Conservation (phyloP, 2,888 invertebrate genomes). For the Xylophagus ater region DNA sequence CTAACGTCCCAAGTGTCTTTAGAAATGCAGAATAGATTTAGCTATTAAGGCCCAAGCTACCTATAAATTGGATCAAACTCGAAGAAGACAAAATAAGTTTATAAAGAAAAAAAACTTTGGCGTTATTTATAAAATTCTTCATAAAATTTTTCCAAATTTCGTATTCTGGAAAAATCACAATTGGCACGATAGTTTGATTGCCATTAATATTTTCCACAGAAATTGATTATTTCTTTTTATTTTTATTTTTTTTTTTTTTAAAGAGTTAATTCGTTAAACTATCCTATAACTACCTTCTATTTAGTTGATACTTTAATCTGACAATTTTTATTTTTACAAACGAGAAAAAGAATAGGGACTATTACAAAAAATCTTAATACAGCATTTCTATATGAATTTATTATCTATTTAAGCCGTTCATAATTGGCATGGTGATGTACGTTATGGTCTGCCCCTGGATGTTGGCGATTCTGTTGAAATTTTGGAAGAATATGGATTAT, state of each 20-base stretch:
- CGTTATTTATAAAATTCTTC: no score
- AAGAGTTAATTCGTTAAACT: not conserved
- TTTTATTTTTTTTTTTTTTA: not conserved
- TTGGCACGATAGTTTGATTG: no score
- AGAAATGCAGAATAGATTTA: no score
- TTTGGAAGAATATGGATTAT: slow-evolving; percentile 77
- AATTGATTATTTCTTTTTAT: no score
- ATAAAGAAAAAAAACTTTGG: no score
- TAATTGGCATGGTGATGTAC: slow-evolving; percentile 77
- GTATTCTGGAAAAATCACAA: no score
- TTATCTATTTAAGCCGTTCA: slow-evolving; percentile 74
- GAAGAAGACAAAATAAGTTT: no score
- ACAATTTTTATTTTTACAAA: not conserved
- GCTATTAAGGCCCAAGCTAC: no score
- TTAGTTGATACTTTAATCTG: not conserved
- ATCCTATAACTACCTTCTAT: not conserved
- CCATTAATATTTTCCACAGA: no score
- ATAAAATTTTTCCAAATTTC: no score
- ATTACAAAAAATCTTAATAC: not conserved
- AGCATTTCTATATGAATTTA: slow-evolving; percentile 13
- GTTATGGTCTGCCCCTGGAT: slow-evolving; percentile 69
- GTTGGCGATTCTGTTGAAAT: slow-evolving; percentile 90
- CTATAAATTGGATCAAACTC: no score
- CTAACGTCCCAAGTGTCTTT: no score
- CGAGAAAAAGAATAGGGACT: not conserved